Evolutionary conservation across 2,797 vertebrate genomes (phyloP).

Genomic region (Myripristis murdjan): DNA sequence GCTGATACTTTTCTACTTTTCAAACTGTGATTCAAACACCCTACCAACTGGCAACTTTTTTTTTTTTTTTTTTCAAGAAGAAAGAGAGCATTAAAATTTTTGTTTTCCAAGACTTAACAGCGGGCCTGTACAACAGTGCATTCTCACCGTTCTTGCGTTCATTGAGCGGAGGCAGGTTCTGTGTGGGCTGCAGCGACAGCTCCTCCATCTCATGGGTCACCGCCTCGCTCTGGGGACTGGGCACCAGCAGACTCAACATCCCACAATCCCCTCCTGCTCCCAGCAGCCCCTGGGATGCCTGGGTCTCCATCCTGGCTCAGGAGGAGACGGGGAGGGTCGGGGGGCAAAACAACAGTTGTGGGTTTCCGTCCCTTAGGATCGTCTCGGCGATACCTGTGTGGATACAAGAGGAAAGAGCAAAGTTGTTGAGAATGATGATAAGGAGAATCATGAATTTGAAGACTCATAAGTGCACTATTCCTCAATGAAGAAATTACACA

Average conservation of each 20-base stretch:
- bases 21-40: too few relatives aligned
- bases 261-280: conserved; percentile 87
- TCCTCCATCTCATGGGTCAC: conserved; percentile 96
- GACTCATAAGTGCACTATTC: too few relatives aligned
- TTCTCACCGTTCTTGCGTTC: conserved; percentile 96
- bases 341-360: conserved; percentile 1
- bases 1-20: too few relatives aligned
- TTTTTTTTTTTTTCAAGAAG: too few relatives aligned
- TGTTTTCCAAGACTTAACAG: not conserved
- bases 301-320: conserved; percentile 88
- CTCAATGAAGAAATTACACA: not conserved
- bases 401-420: conserved; percentile 9
- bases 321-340: conserved; percentile 37
- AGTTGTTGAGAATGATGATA: too few relatives aligned
- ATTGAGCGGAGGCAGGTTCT: conserved; percentile 92
- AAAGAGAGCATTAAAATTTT: not conserved
- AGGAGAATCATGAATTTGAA: conserved; percentile 2
- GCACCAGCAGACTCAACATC: conserved; percentile 85
- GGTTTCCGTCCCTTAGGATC: conserved; percentile 40
- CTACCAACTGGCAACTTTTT: too few relatives aligned
- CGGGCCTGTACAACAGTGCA: not conserved
- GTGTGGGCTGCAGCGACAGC: conserved; percentile 92
- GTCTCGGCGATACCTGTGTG: conserved; percentile 58
- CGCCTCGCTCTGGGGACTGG: conserved; percentile 98
- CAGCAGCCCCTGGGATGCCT: conserved; percentile 70